phyloP scores from a whole-genome alignment of 2,113 vertebrate genomes.

The Urocynchramus pylzowi region DNA sequence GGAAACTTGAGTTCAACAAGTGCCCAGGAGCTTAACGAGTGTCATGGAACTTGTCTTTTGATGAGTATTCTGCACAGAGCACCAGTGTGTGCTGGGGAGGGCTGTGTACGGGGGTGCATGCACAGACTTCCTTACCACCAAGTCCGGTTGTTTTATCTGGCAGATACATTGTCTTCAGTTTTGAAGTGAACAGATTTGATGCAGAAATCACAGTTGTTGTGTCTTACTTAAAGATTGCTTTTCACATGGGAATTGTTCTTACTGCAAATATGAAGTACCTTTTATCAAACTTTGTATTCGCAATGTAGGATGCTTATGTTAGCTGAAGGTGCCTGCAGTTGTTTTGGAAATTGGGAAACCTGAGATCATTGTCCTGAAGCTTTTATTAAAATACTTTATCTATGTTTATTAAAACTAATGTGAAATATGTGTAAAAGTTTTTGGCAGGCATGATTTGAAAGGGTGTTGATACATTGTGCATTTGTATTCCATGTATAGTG shows the following conservation, averaged over 20 bases:
- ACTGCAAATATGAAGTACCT: background rate
- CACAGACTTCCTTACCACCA: background rate
- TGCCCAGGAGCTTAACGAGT: background rate
- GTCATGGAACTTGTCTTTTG: background rate
- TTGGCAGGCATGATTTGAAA: background rate
- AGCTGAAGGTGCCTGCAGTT: background rate
- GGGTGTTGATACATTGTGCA: background rate
- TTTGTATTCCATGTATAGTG: background rate
- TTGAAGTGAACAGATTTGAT: background rate
- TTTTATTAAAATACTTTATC: background rate
- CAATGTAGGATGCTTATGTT: background rate
- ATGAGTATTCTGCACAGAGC: background rate
- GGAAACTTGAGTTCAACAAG: background rate
- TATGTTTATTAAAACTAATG: background rate
- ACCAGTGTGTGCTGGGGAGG: background rate
- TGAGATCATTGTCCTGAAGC: background rate
- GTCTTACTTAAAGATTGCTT: background rate
- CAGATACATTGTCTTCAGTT: background rate
- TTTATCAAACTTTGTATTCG: background rate
- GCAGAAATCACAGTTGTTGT: background rate
- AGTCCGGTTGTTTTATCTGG: background rate
- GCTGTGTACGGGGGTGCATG: accelerated
- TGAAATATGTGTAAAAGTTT: background rate
- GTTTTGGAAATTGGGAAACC: background rate
- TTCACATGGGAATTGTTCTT: background rate